Evolutionary conservation across 2,797 vertebrate species (phyloP), one percentile per base, ranked within the genome.

Genomic region (Sebastes trivittatus): DNA sequence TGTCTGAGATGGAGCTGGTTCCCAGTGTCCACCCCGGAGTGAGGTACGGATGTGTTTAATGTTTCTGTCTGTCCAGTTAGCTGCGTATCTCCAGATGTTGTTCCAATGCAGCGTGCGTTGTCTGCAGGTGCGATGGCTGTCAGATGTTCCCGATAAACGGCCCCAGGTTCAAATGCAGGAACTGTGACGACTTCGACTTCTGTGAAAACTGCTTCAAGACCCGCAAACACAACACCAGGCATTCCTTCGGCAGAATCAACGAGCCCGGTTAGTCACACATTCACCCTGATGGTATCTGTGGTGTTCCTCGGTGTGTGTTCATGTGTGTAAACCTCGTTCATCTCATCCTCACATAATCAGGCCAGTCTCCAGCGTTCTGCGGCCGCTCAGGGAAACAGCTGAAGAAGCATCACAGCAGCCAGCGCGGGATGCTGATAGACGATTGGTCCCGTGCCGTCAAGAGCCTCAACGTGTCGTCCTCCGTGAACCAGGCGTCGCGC

Each of bases 131-230:
- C 91, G 98, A 99, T 18, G 98, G 98, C 82, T 99, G 98, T 89
- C 98, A 99, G 90, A 99, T 99, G 97, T 99, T 99, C 92, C 98
- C 98, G n/a, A 99, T 99, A 90, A 98, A 98, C 13, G 98, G 98
- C 2, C 96, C 98, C 73, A 95, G 98, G 83, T 99, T 98, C 95
- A 99, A 99, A 92, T 99, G 98, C 90, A 97, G 97, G 78, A 98
- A 97, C 83, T 99, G 98, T 66, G 98, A 99, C 52, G 98, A 99
- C 94, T 99, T 99, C 84, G 98, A 99, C 91, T 99, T 97, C 69
- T 99, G 98, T 85, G 98, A 99, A 92, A 97, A 95, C 2, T 99
- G 98, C 90, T 99, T 99, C 91, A 99, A 99, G 94, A 97, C 97
- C 1, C 96, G 97, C 75, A 99, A 98, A 79, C 98, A 99, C 90